Conservation (phyloP, 2,797 vertebrate species). For the Lophotriccus pileatus region DNA sequence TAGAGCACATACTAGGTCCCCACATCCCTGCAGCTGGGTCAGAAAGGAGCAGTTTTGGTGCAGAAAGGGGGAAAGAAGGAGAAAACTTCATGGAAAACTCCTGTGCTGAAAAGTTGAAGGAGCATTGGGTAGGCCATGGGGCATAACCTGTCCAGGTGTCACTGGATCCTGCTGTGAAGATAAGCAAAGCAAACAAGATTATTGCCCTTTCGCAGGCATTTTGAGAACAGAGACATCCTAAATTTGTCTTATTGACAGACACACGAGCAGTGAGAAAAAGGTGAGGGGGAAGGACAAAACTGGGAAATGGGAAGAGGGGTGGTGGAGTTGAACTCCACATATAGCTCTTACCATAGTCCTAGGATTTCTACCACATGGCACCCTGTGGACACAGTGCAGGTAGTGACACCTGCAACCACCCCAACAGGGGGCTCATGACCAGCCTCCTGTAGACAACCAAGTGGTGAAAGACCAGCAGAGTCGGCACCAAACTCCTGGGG, state of each 20-base stretch:
- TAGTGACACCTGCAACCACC: not conserved
- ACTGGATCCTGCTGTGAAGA: not conserved
- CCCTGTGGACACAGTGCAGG: not conserved
- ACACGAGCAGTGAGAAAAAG: not conserved
- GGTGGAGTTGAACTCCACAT: not conserved
- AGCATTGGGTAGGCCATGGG: not conserved
- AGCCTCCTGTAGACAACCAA: not conserved
- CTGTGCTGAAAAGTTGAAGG: not conserved
- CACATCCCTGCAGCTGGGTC: not conserved
- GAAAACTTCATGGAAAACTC: not conserved
- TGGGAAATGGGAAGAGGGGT: not conserved
- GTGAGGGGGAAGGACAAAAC: not conserved
- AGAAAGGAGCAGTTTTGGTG: not conserved
- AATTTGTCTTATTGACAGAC: not conserved
- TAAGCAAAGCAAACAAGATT: not conserved
- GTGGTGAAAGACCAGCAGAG: not conserved
- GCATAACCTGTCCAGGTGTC: not conserved
- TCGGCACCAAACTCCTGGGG: not conserved
- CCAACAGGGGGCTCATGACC: not conserved
- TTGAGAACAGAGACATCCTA: not conserved
- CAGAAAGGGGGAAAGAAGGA: not conserved
- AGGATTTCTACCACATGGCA: not conserved
- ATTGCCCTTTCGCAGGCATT: not conserved
- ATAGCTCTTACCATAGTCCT: accelerated
- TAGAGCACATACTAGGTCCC: not conserved